Evolutionary conservation across 2,888 invertebrate species (phyloP), one percentile per base, ranked within the genome.

Genomic region (Gerris lacustris): DNA sequence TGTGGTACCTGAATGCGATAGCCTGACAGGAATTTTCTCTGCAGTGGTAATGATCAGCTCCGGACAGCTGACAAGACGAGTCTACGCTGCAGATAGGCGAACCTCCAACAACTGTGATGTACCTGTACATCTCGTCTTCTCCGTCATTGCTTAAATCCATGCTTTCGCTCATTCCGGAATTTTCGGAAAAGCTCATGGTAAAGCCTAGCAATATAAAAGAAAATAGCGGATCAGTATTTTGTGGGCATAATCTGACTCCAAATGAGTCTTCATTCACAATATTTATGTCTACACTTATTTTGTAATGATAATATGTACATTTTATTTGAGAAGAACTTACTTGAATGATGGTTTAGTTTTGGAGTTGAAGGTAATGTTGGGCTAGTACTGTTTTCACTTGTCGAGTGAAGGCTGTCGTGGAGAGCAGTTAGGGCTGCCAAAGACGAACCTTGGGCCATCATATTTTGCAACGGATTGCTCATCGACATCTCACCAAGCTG

Each of bases 21-120:
- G 18, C 64, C 75, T 88, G 88, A 79, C 92, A 92, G 71, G 86
- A 84, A 75, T 91, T 89, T 7, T 89, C 87, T 74, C 88, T 85
- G 80, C 95, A 95, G 77, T 95, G 94, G 79, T 90, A 93, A 79
- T 95, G 95, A 74, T 94, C 94, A 11, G 74, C 73, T 63, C 75
- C 76, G 70, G 74, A 73, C 17, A 76, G 71, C 5, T 73, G 71
- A 67, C 77, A 77, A 63, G 72, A 73, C n/a, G 72, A 71, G 15
- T 73, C 72, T 63, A 45, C 70, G 7, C 66, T 63, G 66, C 76
- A 76, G 17, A 69, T 55, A 43, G 73, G 70, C 31, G 70, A 69
- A 4, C 73, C 69, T 6, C 68, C 31, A 67, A 72, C 75, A 45
- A 72, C 72, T 43, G 73, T 73, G 45, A 77, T 75, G 70, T 72